These are phyloP conservation scores for Ascidia mentula DNA, from an alignment of 23 tunicate genomes.

Conservation along the genomic window DNA sequence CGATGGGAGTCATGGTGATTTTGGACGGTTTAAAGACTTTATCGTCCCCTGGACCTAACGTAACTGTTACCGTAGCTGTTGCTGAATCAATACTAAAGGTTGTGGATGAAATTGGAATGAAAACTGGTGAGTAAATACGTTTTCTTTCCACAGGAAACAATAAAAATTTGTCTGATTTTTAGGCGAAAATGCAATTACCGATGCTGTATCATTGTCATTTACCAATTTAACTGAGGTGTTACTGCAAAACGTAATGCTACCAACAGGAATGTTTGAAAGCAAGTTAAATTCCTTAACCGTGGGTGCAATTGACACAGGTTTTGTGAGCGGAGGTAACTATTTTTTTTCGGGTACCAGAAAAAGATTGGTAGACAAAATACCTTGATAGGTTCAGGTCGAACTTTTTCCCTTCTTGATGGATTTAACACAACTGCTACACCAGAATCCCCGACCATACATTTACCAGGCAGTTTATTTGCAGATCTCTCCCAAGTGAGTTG, in stretches of 20 bases:
- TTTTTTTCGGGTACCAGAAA: background rate
- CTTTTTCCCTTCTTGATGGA: conserved; percentile 13
- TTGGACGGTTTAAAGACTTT: background rate
- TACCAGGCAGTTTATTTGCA: background rate
- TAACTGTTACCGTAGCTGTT: background rate
- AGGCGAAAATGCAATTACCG: background rate
- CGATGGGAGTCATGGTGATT: background rate
- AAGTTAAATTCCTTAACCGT: background rate
- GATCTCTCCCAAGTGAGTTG: background rate
- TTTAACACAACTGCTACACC: background rate
- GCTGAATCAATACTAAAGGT: background rate
- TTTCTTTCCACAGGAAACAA: background rate
- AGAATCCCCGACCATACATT: background rate
- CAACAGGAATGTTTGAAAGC: background rate
- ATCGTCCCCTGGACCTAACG: background rate
- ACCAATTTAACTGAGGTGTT: background rate
- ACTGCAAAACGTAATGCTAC: background rate
- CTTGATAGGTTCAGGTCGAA: background rate
- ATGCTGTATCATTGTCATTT: background rate
- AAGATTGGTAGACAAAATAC: background rate
- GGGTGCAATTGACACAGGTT: background rate
- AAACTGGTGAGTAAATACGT: background rate
- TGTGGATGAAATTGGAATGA: background rate
- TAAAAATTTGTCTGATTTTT: background rate
- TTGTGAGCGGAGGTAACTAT: background rate